Conservation (phyloP, 2,888 invertebrate genomes). For the Dendrolimus houi region DNA sequence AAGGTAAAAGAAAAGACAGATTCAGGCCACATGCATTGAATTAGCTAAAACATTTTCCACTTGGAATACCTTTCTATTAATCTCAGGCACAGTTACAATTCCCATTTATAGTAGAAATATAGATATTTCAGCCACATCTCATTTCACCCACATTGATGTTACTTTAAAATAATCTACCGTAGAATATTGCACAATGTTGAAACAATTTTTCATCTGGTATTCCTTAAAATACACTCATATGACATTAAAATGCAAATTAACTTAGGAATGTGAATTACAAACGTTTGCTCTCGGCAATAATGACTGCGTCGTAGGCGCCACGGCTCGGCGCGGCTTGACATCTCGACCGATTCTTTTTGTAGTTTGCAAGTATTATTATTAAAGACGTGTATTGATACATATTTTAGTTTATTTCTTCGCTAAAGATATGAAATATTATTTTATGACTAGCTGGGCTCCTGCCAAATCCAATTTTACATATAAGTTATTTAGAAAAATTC, state of each 20-base stretch:
- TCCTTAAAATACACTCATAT: background rate
- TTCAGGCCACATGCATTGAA: no score
- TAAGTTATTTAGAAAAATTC: conserved; percentile 34
- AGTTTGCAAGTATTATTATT: conserved; percentile 16
- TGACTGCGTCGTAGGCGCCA: conserved; percentile 5
- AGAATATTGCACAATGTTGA: background rate
- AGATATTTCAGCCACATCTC: no score
- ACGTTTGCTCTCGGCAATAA: conserved; percentile 7
- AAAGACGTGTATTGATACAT: conserved; percentile 18
- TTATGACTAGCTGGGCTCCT: conserved; percentile 41
- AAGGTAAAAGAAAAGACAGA: no score
- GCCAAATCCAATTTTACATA: conserved; percentile 50
- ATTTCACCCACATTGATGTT: no score
- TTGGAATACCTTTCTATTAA: no score
- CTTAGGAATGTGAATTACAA: background rate
- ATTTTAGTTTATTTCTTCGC: conserved; percentile 35
- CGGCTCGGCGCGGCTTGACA: background rate
- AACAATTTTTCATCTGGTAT: background rate
- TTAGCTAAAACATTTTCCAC: no score
- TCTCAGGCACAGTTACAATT: no score
- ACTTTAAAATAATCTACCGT: no score
- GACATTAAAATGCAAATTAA: background rate
- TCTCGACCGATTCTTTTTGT: conserved; percentile 3
- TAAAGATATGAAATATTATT: conserved; percentile 46
- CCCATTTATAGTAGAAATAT: no score